Evolutionary conservation across 1,140 invertebrate genomes (phyloP), one percentile per base, ranked within the genome.

Genomic region (Pectinophora gossypiella): DNA sequence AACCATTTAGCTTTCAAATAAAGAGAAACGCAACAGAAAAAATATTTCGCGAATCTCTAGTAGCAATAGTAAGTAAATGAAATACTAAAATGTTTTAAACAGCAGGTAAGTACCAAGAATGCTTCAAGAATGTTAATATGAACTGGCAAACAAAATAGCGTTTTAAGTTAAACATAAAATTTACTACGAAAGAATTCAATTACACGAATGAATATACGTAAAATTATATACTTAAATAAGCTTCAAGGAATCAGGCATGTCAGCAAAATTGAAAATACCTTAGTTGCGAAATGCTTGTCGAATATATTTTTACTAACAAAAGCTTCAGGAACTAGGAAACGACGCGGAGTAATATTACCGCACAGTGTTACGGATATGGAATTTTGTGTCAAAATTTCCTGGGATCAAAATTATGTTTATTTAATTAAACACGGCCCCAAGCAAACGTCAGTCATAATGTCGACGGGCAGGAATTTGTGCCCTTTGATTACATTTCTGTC

Each of bases 401-500:
- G 13, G 13, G 52, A 62, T 65, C 57, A 65, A 57, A 70, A 68
- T 40, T 62, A 60, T 52, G 53, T 60, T 55, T 61, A 56, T 67
- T 70, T 70, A 75, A 73, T 72, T 68, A 71, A 70, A 68, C 54
- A 54, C 43, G 54, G 61, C 60, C 50, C 55, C 58, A 50, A 56
- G 58, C 59, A 53, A 61, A 59, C 59, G 73, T 73, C 76, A 68
- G 64, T 76, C 68, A 76, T 40, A 56, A 54, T 52, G 59, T 61
- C 56, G 68, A 59, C 64, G 61, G 64, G 44, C 43, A 53, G 52
- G 62, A 50, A 58, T 60, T 53, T 62, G 60, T 68, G 57, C 48
- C 47, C 51, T 55, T 68, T 74, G 69, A 76, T 79, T 74, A 79
- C 70, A 76, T 75, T 75, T 71, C 71, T 67, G 51, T 57, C 63